A percentile compares a stretch with the other conserved stretches of the same genome.
Conservation (phyloP, 2,113 vertebrate genomes). For the Pongo abelii region DNA sequence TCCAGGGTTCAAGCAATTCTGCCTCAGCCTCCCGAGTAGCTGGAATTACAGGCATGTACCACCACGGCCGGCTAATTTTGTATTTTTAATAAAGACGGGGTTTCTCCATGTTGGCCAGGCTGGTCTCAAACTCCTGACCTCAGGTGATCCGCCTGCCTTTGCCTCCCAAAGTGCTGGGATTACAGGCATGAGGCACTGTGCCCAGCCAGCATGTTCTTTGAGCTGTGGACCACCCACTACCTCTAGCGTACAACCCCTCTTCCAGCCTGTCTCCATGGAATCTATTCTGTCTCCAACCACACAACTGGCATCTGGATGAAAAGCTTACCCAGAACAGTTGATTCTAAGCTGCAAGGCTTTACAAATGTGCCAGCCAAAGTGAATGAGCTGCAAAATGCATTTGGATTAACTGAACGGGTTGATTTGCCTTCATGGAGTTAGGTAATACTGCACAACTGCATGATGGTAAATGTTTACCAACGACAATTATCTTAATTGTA, state of each 20-base stretch:
- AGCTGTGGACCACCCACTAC: neutral
- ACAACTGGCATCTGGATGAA: neutral
- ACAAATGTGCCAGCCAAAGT: neutral
- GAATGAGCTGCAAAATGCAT: neutral
- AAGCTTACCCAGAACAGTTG: neutral
- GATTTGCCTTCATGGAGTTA: neutral
- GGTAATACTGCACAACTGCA: neutral
- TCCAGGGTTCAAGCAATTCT: too few relatives aligned
- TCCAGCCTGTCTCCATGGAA: neutral
- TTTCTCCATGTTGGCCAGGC: too few relatives aligned
- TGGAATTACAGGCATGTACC: too few relatives aligned
- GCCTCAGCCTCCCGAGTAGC: too few relatives aligned
- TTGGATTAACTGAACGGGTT: neutral
- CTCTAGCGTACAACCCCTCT: neutral
- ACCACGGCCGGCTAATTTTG: too few relatives aligned
- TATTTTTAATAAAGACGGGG: too few relatives aligned
- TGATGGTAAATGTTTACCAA: slow-evolving; percentile 7
- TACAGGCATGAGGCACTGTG: too few relatives aligned
- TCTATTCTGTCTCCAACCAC: neutral
- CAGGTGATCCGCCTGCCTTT: too few relatives aligned
- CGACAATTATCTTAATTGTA: neutral
- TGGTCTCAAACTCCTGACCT: too few relatives aligned
- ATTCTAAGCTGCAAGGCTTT: neutral
- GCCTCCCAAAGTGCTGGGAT: too few relatives aligned
- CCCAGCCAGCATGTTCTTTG: neutral